Evolutionary conservation across 2,113 vertebrate species (phyloP).

Genomic region (Daphoenositta chrysoptera): DNA sequence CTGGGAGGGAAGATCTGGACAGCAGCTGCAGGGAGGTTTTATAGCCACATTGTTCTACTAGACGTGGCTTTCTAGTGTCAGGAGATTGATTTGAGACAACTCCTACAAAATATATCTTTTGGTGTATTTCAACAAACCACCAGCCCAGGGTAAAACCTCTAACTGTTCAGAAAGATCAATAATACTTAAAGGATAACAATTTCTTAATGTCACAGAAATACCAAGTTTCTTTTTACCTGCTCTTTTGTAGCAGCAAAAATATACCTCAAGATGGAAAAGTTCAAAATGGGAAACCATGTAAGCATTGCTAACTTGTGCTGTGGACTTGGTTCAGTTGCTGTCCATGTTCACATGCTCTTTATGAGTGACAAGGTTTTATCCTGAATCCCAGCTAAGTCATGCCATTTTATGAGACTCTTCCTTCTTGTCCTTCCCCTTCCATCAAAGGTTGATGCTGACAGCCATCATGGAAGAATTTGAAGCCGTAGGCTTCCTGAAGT

Average conservation of each 20-base stretch:
- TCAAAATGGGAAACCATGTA: background rate
- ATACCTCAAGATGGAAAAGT: background rate
- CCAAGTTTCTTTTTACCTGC: background rate
- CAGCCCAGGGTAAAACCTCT: background rate
- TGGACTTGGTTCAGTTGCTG: background rate
- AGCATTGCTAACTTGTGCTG: background rate
- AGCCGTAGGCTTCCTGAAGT: background rate
- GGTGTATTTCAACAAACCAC: background rate
- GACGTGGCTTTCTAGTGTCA: background rate
- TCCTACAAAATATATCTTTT: background rate
- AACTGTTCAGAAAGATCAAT: background rate
- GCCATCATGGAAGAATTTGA: background rate
- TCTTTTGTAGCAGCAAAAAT: background rate
- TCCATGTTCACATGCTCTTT: background rate
- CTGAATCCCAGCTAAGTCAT: background rate
- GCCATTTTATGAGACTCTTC: background rate
- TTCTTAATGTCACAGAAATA: background rate
- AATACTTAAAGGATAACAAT: background rate
- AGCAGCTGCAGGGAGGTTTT: background rate
- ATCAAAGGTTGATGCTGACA: background rate
- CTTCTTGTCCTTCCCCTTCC: background rate
- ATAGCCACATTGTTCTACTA: background rate
- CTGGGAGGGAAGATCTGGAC: background rate
- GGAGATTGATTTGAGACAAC: background rate
- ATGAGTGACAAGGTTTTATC: background rate